These are phyloP conservation scores for Tenthredo amoena DNA, from an alignment of 2,888 invertebrate species.

Conservation along the genomic window DNA sequence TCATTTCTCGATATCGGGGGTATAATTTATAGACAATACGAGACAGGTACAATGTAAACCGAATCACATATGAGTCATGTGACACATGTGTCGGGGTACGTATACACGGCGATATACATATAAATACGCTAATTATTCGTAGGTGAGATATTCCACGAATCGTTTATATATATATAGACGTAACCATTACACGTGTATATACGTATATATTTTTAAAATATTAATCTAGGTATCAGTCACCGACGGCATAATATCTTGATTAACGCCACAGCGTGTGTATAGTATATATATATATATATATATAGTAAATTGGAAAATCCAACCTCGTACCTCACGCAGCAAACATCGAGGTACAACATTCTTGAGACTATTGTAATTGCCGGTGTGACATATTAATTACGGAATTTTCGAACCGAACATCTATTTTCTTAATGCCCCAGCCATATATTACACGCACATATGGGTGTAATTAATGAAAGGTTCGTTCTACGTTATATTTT, in stretches of 20 bases:
- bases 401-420: conserved; percentile 24
- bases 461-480: background rate
- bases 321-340: background rate
- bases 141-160: conserved; percentile 32
- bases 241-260: conserved; percentile 15
- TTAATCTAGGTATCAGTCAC: background rate
- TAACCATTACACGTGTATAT: background rate
- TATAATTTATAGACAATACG: conserved; percentile 23
- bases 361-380: background rate
- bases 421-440: background rate
- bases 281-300: no score
- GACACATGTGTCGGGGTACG: background rate
- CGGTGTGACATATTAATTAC: conserved; percentile 26
- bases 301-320: conserved; percentile 34
- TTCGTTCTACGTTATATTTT: no score
- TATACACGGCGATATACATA: no score
- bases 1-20: background rate
- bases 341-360: background rate
- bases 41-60: background rate
- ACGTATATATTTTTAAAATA: background rate
- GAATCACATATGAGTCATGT: no score
- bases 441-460: background rate
- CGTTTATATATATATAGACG: background rate
- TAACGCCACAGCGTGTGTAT: background rate
- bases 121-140: conserved; percentile 26